phyloP scores from a whole-genome alignment of 1,140 invertebrate genomes.

The Lanistes nyassanus region DNA sequence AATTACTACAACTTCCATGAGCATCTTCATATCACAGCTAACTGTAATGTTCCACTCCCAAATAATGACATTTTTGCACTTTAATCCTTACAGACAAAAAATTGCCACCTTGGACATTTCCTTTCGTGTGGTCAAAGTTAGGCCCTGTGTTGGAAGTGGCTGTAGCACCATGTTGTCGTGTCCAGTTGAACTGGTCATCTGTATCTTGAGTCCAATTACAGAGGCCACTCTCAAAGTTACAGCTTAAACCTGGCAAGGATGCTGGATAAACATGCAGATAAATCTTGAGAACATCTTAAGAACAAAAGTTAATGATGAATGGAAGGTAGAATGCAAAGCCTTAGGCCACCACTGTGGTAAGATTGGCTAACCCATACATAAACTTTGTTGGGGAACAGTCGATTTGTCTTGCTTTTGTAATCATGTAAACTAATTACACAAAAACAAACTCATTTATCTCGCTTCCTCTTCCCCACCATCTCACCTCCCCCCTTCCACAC shows the following conservation, averaged over 20 bases:
- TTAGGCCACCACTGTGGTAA: too few species aligned
- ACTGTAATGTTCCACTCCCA: not conserved
- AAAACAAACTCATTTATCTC: too few species aligned
- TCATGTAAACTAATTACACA: too few species aligned
- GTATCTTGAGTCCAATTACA: conserved; percentile 81
- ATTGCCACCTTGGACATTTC: conserved; percentile 14
- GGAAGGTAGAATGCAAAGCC: too few species aligned
- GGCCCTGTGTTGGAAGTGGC: conserved; percentile 73
- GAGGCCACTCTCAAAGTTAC: conserved; percentile 79
- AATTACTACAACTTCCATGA: too few species aligned
- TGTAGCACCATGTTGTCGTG: conserved; percentile 2
- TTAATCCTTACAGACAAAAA: not conserved
- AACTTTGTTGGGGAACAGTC: not conserved
- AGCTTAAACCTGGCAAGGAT: conserved; percentile 53
- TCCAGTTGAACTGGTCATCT: conserved; percentile 3
- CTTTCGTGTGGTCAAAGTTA: conserved; percentile 75
- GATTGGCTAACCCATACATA: too few species aligned
- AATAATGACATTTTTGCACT: not conserved
- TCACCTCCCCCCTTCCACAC: too few species aligned
- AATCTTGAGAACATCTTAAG: not conserved
- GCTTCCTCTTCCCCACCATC: too few species aligned
- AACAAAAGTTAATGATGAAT: not conserved
- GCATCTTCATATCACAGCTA: not conserved
- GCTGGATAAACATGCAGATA: not conserved
- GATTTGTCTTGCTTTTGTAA: not conserved